These are phyloP conservation scores for Steinernema scapterisci DNA, from an alignment of 2,888 invertebrate species.

Conservation along the genomic window DNA sequence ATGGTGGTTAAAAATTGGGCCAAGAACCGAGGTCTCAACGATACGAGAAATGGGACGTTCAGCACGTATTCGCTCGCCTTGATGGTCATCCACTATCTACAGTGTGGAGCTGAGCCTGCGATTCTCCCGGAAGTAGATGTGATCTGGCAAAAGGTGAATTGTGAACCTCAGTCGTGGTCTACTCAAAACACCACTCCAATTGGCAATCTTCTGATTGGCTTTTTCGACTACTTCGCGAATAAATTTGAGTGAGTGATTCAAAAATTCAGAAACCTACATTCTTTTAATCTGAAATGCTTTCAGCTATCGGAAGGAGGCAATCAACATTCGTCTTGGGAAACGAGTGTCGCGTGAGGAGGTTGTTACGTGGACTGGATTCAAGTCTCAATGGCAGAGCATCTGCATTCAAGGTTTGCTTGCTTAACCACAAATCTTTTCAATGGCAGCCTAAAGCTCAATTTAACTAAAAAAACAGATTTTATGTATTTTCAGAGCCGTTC, in stretches of 20 bases:
- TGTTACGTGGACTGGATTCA: background rate
- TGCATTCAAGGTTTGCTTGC: background rate
- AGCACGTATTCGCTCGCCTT: background rate
- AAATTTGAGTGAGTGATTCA: background rate
- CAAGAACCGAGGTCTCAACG: background rate
- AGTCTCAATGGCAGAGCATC: background rate
- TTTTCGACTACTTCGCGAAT: background rate
- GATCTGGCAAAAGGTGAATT: background rate
- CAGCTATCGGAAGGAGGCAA: background rate
- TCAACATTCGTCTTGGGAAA: background rate
- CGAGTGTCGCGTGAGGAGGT: background rate
- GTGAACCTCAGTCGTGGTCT: background rate
- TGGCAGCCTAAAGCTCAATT: too few species aligned
- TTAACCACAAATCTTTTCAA: too few species aligned
- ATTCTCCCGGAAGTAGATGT: background rate
- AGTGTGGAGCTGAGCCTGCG: background rate
- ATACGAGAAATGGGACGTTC: background rate
- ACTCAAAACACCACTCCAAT: background rate
- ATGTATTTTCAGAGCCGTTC: conserved; percentile 1
- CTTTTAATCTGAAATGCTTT: background rate
- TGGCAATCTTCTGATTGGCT: background rate
- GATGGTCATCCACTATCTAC: background rate
- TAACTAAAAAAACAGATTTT: too few species aligned
- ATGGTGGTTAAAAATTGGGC: background rate
- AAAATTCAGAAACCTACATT: background rate